Percentiles rank a stretch among this genome's conserved stretches.
phyloP scores from a whole-genome alignment of 2,888 invertebrate species.

The Mechanitis messenoides region DNA sequence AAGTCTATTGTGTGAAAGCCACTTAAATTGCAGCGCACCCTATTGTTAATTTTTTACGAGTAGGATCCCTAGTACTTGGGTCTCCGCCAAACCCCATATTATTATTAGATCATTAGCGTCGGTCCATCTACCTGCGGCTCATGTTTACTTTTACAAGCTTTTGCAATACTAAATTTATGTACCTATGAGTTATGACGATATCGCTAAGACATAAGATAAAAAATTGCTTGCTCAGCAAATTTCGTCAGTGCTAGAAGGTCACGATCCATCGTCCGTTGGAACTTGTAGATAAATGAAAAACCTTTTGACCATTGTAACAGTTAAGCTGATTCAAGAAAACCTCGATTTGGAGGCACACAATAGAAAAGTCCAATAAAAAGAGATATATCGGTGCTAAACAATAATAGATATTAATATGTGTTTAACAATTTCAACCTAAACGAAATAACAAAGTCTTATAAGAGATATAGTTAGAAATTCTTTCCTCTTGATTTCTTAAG shows the following conservation, averaged over 20 bases:
- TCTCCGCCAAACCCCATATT: slow-evolving; percentile 59
- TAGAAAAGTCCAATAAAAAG: neutral
- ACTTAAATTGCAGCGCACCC: no score
- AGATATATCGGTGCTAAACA: no score
- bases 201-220: slow-evolving; percentile 15
- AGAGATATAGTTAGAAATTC: no score
- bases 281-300: slow-evolving; percentile 17
- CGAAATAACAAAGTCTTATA: no score
- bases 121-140: slow-evolving; percentile 56
- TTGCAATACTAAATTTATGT: slow-evolving; percentile 21
- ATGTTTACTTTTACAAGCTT: slow-evolving; percentile 22
- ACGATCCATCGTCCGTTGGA: slow-evolving; percentile 24
- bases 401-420: no score
- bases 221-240: slow-evolving; percentile 17
- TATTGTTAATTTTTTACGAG: slow-evolving; percentile 35
- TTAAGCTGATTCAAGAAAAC: slow-evolving; percentile 15
- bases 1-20: slow-evolving; percentile 3
- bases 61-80: slow-evolving; percentile 52
- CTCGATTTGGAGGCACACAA: slow-evolving; percentile 4
- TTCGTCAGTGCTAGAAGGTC: slow-evolving; percentile 29
- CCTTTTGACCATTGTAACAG: slow-evolving; percentile 21
- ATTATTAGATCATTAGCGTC: slow-evolving; percentile 68
- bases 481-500: no score
- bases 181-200: neutral
- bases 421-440: no score